Evolutionary conservation across 2,797 vertebrate species (phyloP).

Genomic region (Tokudaia muenninki): DNA sequence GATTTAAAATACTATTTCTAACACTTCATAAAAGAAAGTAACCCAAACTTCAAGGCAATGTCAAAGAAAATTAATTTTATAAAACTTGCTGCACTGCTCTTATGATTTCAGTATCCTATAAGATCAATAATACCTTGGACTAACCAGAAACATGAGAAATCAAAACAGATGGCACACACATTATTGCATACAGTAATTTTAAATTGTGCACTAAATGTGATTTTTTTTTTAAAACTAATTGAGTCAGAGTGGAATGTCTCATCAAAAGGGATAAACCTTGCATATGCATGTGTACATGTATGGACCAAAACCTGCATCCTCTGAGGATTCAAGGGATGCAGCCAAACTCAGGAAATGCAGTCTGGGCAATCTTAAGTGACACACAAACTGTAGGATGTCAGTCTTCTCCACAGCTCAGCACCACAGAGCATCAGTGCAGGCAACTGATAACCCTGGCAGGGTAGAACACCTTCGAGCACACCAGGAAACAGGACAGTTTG

Average conservation of each 20-base stretch:
- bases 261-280: background rate
- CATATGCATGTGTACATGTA: background rate
- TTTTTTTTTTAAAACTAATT: background rate
- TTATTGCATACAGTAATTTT: background rate
- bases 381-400: accelerated
- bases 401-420: background rate
- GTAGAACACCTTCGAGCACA: background rate
- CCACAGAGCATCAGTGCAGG: background rate
- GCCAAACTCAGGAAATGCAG: background rate
- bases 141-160: background rate
- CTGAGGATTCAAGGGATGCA: background rate
- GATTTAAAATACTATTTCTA: background rate
- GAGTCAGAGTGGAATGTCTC: background rate
- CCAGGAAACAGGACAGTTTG: constrained; percentile 29
- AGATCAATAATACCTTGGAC: constrained; percentile 1
- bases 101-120: background rate
- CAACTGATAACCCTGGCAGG: background rate
- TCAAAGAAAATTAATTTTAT: background rate
- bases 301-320: background rate
- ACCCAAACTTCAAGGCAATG: background rate
- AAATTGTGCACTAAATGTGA: background rate
- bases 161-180: background rate
- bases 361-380: background rate
- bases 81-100: background rate
- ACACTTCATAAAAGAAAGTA: constrained; percentile 16